Base-by-base conservation (phyloP, 1,140 invertebrate species). In the Argopecten irradians region DNA sequence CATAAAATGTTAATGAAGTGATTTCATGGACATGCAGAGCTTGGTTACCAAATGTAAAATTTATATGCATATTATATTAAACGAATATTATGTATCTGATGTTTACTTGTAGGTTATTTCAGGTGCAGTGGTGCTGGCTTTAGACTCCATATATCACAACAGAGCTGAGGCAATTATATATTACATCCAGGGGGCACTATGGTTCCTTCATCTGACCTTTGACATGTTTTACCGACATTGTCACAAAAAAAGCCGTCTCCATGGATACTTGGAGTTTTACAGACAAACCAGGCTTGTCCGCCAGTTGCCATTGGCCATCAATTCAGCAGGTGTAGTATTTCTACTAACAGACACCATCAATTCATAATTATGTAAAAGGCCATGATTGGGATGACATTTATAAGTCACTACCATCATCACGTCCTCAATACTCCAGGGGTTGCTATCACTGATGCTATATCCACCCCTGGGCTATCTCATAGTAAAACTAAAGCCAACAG, bases 231-330 rank as follows among this genome's bases (percentile, higher is more conserved):
- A 91, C 86, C 90, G 91, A 84, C 55, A 90, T 28, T 89, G 93
- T 41, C 94, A 94, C 71, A 87, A 93, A n/a, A 83, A 89, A 14
- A 93, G 86, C 83, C 90, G 94, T 36, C 91, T 92, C 46, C 83
- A 83, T 88, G 94, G 94, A 22, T 94, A 94, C 84, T 84, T 94
- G 34, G 92, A 93, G 39, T 94, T 94, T 83, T 94, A 94, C 88
- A 87, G 94, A 55, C 88, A 84, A 71, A 94, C 94, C 1, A 83
- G 91, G 41, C 89, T 93, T 88, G 91, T 94, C 33, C 39, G 93
- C n/a, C 86, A 92, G 71, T 55, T 92, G 83, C 93, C 94, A 8
- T 87, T 94, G 9, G 43, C 91, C 19, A 90, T 94, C 19, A 92
- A 91, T 36, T 94, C 93, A 39, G 91, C 89, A 91, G 93, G 94